A percentile compares a stretch with the other conserved stretches of the same genome.
These are phyloP conservation scores for Acanthaster planci DNA, from an alignment of 35 echinoderm and acorn worm species.

Conservation along the genomic window DNA sequence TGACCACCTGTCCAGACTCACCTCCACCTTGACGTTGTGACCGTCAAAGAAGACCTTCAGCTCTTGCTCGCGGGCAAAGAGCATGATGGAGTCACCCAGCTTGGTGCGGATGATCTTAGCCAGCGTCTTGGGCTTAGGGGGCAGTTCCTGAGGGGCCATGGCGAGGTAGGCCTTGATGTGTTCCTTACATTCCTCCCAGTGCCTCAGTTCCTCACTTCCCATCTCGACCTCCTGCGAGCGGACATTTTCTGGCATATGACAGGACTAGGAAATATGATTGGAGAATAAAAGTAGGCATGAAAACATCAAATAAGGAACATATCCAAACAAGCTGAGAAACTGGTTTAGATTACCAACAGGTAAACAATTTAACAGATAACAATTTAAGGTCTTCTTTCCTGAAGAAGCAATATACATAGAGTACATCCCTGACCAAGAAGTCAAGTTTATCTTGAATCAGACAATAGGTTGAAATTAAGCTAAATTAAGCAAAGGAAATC, in stretches of 20 bases:
- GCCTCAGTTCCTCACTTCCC: not conserved
- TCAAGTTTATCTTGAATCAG: not conserved
- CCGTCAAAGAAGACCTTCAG: constrained; percentile 45
- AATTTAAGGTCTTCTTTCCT: not conserved
- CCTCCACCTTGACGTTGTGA: constrained; percentile 49
- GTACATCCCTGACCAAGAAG: not conserved
- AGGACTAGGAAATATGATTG: not conserved
- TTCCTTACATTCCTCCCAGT: not conserved
- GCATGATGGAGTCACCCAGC: constrained; percentile 11
- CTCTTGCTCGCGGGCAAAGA: constrained; percentile 39
- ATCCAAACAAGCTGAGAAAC: not conserved
- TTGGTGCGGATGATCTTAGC: constrained; percentile 12
- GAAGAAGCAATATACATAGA: not conserved
- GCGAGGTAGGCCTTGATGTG: not conserved
- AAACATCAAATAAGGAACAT: not conserved
- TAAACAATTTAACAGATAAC: not conserved
- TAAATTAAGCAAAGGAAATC: too few species aligned
- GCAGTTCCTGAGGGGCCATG: not conserved
- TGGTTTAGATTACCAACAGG: not conserved
- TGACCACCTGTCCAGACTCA: constrained; percentile 2
- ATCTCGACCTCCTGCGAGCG: constrained; percentile 22
- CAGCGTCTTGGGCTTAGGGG: not conserved
- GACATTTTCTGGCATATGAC: not conserved
- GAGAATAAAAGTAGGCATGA: not conserved
- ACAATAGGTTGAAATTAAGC: too few species aligned